Evolutionary conservation across 2,797 vertebrate genomes (phyloP), one percentile per base, ranked within the genome.

Genomic region (Cheirogaleus major): DNA sequence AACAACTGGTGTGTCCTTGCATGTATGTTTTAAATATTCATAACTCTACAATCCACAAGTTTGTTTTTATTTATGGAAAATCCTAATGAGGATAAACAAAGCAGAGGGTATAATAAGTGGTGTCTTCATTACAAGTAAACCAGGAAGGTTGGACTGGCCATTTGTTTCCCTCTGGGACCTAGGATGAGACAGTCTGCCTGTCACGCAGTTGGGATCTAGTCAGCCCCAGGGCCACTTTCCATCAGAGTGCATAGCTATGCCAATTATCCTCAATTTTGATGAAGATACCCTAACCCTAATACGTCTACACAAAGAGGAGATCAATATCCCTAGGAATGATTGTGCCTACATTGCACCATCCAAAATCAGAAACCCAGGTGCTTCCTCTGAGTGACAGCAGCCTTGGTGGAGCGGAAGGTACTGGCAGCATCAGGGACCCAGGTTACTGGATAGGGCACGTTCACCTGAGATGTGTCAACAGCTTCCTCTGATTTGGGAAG

Each of bases 11-110:
- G 48, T 75, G 3, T 80, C 59, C 80, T 23, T 84, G n/a, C 50
- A 84, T 96, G 95, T 97, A 96, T 89, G 55, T 78, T 83, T 95
- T 97, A 97, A 97, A 97, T 96, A 83, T 73, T 98, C 97, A 32
- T 90, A 97, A 98, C 97, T 97, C 93, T 95, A 97, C 41, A 76
- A 94, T 97, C 93, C 93, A 52, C 43, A 91, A 97, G 81, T 98
- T 98, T 98, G 96, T 95, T 98, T 98, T 98, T 97, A 95, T 97
- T 98, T 98, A 97, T 98, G 96, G 95, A 97, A 97, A 98, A 41
- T 22, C 96, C 96, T 95, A 92, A 93, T 93, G 96, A 96, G 97
- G 95, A 96, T 97, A 98, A 98, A 98, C 98, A 96, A 97, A 98
- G 79, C 11, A 63, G 59, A 72, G n/a, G 50, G n/a, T 11, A 5